These are phyloP conservation scores for Glaucomys volans DNA, from an alignment of 2,113 vertebrate species.

Conservation along the genomic window DNA sequence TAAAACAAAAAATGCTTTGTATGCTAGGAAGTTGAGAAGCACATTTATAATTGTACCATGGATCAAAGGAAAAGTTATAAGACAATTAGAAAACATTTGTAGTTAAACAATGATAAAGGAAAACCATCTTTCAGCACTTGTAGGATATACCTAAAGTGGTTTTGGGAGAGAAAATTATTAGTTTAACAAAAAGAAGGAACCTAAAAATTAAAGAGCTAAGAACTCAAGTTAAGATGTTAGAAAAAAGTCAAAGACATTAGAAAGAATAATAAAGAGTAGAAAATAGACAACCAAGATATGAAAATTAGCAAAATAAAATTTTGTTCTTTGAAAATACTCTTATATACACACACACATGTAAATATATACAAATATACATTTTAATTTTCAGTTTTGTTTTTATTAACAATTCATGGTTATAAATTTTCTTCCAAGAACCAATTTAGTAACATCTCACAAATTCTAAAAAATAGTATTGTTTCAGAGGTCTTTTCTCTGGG, in stretches of 20 bases:
- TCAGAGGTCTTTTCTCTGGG: too few relatives aligned
- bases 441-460: not conserved
- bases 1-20: not conserved
- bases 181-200: not conserved
- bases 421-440: not conserved
- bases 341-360: not conserved
- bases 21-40: not conserved
- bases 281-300: not conserved
- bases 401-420: not conserved
- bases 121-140: not conserved
- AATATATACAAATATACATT: not conserved
- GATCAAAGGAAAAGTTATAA: not conserved
- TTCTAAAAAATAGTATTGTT: constrained; percentile 10
- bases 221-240: not conserved
- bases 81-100: not conserved
- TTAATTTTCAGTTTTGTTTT: constrained; percentile 3
- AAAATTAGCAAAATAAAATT: not conserved
- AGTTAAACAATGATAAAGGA: constrained; percentile 12
- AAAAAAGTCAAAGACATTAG: not conserved
- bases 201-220: constrained; percentile 6
- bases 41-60: not conserved
- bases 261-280: not conserved
- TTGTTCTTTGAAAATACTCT: not conserved
- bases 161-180: not conserved
- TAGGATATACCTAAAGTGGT: not conserved